Conservation (phyloP, 2,888 invertebrate species). For the Icerya purchasi region DNA sequence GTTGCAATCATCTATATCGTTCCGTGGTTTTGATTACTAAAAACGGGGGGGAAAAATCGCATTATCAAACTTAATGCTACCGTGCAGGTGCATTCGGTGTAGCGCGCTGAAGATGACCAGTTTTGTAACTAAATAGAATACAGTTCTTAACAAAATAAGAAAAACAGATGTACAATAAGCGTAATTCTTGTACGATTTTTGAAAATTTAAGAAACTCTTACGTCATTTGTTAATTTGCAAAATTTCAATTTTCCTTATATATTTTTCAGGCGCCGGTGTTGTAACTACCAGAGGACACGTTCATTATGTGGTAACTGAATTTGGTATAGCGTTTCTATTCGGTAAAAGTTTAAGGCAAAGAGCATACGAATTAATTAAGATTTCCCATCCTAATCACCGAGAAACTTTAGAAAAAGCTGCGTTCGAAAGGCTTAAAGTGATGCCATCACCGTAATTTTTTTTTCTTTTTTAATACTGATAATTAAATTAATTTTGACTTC, state of each 20-base stretch:
- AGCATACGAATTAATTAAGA: constrained; percentile 67
- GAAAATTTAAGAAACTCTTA: background rate
- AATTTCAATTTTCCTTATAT: constrained; percentile 5
- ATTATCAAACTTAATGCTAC: too few species aligned
- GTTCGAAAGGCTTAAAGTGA: constrained; percentile 57
- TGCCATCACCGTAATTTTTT: constrained; percentile 36
- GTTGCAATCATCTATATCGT: too few species aligned
- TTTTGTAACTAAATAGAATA: too few species aligned
- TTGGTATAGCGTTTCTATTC: constrained; percentile 72
- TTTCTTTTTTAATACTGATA: too few species aligned
- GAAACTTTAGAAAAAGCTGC: constrained; percentile 65
- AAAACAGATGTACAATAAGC: too few species aligned
- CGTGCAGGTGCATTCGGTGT: too few species aligned
- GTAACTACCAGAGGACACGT: constrained; percentile 80
- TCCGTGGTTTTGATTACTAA: too few species aligned
- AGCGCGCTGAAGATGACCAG: too few species aligned
- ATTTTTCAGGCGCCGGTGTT: constrained; percentile 62
- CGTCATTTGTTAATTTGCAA: background rate
- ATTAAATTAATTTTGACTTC: too few species aligned
- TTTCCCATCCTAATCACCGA: constrained; percentile 75
- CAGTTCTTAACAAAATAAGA: too few species aligned
- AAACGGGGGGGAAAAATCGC: too few species aligned
- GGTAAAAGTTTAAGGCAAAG: constrained; percentile 75
- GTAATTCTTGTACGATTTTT: background rate
- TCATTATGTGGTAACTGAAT: constrained; percentile 82